Conservation (phyloP, 2,888 invertebrate genomes). For the Bibio marci region DNA sequence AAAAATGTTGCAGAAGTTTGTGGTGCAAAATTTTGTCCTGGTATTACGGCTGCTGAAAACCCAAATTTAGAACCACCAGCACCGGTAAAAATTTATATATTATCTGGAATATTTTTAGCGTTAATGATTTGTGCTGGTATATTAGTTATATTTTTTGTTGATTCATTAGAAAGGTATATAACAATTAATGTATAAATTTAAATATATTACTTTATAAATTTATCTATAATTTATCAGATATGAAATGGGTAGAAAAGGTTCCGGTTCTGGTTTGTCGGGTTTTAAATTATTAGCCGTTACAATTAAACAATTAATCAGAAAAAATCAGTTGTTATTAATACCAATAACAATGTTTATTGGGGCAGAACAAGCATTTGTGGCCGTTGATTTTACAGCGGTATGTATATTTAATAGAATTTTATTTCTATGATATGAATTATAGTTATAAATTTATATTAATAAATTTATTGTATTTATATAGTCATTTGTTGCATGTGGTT, state of each 20-base stretch:
- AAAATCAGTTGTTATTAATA: conserved; percentile 65
- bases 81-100: conserved; percentile 52
- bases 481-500: conserved; percentile 73
- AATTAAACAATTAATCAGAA: conserved; percentile 53
- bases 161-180: conserved; percentile 54
- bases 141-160: conserved; percentile 61
- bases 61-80: conserved; percentile 57
- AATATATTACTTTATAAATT: neutral
- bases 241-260: conserved; percentile 37
- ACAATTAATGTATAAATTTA: neutral
- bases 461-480: conserved; percentile 21
- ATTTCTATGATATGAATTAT: conserved; percentile 2
- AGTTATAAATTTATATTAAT: conserved; percentile 1
- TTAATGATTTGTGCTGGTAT: conserved; percentile 62
- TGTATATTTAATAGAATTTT: conserved; percentile 16
- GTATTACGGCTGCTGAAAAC: conserved; percentile 34
- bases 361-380: conserved; percentile 81
- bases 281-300: conserved; percentile 56
- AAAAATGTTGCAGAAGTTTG: conserved; percentile 41
- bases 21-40: conserved; percentile 59
- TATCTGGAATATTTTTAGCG: conserved; percentile 63
- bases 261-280: conserved; percentile 45
- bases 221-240: conserved; percentile 31
- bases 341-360: conserved; percentile 90
- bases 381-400: conserved; percentile 67